Evolutionary conservation across 1,140 invertebrate genomes (phyloP).

Genomic region (Drosophila fuyamai): DNA sequence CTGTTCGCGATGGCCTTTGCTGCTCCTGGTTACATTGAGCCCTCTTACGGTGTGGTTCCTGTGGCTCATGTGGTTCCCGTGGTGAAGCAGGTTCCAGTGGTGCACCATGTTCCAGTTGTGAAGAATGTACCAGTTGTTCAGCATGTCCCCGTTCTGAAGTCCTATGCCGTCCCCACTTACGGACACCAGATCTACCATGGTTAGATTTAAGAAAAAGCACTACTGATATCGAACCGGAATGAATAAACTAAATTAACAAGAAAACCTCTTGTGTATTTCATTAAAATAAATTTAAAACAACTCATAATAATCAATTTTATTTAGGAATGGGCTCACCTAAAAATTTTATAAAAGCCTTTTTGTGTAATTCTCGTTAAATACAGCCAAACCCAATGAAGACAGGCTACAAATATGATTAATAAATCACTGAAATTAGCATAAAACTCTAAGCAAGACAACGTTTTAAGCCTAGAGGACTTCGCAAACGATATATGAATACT

Average conservation of each 20-base stretch:
- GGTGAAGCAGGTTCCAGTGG: constrained; percentile 29
- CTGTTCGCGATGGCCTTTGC: constrained; percentile 27
- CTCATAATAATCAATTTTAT: too few species aligned
- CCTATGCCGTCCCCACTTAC: constrained; percentile 25
- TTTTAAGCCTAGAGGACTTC: too few species aligned
- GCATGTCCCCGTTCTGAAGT: constrained; percentile 38
- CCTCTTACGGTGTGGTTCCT: constrained; percentile 27
- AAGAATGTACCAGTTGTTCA: constrained; percentile 18
- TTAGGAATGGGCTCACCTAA: too few species aligned
- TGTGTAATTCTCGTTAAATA: not conserved
- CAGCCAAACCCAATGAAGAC: too few species aligned
- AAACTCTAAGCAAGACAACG: too few species aligned
- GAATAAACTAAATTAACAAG: constrained; percentile 1
- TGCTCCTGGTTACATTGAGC: constrained; percentile 45
- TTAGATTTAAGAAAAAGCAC: not conserved
- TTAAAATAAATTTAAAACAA: too few species aligned
- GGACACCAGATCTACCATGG: constrained; percentile 45
- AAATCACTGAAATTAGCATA: too few species aligned
- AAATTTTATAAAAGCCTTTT: not conserved
- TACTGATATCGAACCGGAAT: not conserved
- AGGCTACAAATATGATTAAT: too few species aligned
- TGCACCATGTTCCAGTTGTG: constrained; percentile 32
- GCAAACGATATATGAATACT: too few species aligned
- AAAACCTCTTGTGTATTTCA: too few species aligned
- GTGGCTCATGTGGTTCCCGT: constrained; percentile 35